Conservation (phyloP, 2,113 vertebrate genomes). For the Tauraco erythrolophus region DNA sequence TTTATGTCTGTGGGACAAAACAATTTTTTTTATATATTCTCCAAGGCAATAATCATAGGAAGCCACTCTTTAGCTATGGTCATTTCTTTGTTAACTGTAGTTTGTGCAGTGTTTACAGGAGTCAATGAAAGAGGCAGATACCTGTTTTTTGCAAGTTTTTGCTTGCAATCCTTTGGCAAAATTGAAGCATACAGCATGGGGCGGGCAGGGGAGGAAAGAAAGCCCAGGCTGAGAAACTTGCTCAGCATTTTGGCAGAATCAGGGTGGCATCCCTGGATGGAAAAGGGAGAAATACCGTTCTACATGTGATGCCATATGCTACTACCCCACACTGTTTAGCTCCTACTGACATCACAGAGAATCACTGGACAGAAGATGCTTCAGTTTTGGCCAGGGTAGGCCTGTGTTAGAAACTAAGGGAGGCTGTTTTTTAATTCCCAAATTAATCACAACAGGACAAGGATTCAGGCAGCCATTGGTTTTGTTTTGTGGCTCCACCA, state of each 20-base stretch:
- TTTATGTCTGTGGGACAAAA: neutral
- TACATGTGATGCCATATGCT: neutral
- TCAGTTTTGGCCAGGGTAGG: neutral
- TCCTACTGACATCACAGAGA: neutral
- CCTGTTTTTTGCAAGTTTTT: neutral
- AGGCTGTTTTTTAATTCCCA: neutral
- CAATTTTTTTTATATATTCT: neutral
- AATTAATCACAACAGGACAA: neutral
- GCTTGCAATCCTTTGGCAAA: neutral
- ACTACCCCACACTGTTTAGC: neutral
- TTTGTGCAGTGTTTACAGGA: neutral
- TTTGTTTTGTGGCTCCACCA: neutral
- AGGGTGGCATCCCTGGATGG: no score
- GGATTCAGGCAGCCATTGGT: neutral
- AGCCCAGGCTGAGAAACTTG: neutral
- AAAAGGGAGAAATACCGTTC: neutral
- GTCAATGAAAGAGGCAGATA: neutral
- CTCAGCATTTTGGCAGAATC: neutral
- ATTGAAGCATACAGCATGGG: neutral
- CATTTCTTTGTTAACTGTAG: neutral
- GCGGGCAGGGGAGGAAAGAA: neutral
- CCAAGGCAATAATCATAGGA: neutral
- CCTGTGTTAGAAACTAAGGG: neutral
- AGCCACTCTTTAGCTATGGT: neutral
- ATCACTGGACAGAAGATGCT: neutral